Percentiles rank a stretch among this genome's conserved stretches.
Conservation (phyloP, 1,140 invertebrate species). For the Stenopsyche tienmushanensis region DNA sequence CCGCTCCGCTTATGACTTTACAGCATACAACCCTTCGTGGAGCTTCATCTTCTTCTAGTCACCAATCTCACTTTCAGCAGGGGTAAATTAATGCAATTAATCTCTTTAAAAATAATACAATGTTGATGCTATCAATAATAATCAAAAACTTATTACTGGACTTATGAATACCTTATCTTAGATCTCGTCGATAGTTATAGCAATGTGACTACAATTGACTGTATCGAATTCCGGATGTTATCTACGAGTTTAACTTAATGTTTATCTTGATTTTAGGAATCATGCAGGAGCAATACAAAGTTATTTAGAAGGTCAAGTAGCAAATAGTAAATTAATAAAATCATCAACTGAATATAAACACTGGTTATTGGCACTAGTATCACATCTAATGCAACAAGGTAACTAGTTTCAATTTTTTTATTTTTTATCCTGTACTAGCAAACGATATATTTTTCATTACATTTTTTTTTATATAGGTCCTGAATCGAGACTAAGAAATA, state of each 20-base stretch:
- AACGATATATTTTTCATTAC: conserved; percentile 1
- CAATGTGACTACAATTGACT: too few species aligned
- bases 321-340: conserved; percentile 65
- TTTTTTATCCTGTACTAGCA: conserved; percentile 9
- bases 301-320: conserved; percentile 77
- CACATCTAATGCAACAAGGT: conserved; percentile 78
- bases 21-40: conserved; percentile 35
- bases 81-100: conserved; percentile 33
- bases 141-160: too few species aligned
- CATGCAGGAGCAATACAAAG: conserved; percentile 60
- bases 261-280: conserved; percentile 38
- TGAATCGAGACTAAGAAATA: conserved; percentile 65
- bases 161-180: too few species aligned
- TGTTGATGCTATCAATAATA: too few species aligned
- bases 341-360: conserved; percentile 75
- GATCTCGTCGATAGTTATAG: too few species aligned
- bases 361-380: conserved; percentile 73
- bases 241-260: too few species aligned
- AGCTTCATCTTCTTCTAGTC: neutral
- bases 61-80: conserved; percentile 35
- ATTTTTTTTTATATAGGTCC: conserved; percentile 52
- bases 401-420: conserved; percentile 28
- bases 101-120: too few species aligned
- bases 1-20: conserved; percentile 22
- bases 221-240: too few species aligned